Base-by-base conservation (phyloP, 2,797 vertebrate species). In the Diglossa cyanea region DNA sequence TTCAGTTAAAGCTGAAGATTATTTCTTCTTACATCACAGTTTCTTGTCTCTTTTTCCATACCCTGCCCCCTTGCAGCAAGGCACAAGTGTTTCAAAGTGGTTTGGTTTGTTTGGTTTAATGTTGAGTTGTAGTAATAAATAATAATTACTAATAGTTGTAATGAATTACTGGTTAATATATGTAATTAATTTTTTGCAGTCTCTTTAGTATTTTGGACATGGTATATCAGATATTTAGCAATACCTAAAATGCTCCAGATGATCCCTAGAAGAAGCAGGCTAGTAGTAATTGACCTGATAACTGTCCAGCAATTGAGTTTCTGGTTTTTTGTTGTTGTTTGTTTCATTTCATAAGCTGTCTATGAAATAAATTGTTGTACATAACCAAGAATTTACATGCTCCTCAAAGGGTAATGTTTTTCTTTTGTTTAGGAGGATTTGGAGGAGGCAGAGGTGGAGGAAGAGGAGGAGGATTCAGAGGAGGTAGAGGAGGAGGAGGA, bases 401-500 rank as follows among this genome's bases (percentile, higher is more conserved):
- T 71, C 5, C 28, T 93, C 10, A 47, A 79, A 74, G 33, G n/a
- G 20, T 88, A 25, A 44, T 61, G 82, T 77, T 30, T 92, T 85
- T 44, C 20, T 33, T 86, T 2, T 72, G 74, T 96, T 62, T 86
- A 99, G 99, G 99, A 92, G 99, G 99, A 28, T 99, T 99, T 11
- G 97, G 99, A 95, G 99, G 99, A 13, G 98, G 98, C 48, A 96
- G 98, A 87, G 98, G 99, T 39, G 98, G 98, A 60, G 95, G 95
- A 95, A 80, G 94, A 93, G 93, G 95, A 91, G 98, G 98, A 24
- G 98, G 98, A 17, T 98, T 98, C 91, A 98, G 98, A 82, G 98
- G 98, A 91, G 98, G 98, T 51, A 98, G 98, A 48, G 98, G 61
- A 8, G 96, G 97, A 17, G 96, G 97, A 17, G 98, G 98, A 20